These are phyloP conservation scores for Fabriciana adippe DNA, from an alignment of 2,888 invertebrate species.

Conservation along the genomic window DNA sequence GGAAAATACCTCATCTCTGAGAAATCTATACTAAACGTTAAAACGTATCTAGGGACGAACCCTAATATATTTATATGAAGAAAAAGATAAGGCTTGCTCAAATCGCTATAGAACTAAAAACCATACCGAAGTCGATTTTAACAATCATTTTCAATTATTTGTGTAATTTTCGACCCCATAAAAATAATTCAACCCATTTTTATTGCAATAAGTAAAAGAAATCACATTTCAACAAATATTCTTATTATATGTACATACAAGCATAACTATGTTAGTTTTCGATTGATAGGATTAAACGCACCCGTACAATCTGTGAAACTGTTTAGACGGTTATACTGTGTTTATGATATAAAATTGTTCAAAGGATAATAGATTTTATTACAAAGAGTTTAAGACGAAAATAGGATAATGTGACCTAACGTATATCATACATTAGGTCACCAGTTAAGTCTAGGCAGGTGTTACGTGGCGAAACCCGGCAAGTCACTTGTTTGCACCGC, in stretches of 20 bases:
- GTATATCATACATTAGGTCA: slow-evolving; percentile 12
- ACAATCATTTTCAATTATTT: no score
- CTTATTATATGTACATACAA: slow-evolving; percentile 1
- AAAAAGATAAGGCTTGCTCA: no score
- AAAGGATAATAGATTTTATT: slow-evolving; percentile 26
- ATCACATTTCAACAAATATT: not conserved
- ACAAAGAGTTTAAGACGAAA: not conserved
- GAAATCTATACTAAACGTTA: no score
- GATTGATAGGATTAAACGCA: slow-evolving; percentile 46
- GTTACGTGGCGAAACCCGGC: slow-evolving; percentile 43
- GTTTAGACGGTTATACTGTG: slow-evolving; percentile 37
- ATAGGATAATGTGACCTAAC: not conserved
- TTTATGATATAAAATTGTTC: slow-evolving; percentile 10
- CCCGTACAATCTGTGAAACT: slow-evolving; percentile 42
- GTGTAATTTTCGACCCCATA: no score
- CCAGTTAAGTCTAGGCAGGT: slow-evolving; percentile 32
- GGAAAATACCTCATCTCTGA: no score
- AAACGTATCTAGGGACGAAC: no score
- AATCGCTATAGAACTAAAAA: no score
- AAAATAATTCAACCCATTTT: no score
- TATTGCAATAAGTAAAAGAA: no score
- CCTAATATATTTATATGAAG: no score
- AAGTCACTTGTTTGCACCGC: slow-evolving; percentile 42
- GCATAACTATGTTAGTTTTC: slow-evolving; percentile 29
- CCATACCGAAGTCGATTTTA: no score